Base-by-base conservation (phyloP, 2,888 invertebrate genomes). In the Meiosimyza decipiens region DNA sequence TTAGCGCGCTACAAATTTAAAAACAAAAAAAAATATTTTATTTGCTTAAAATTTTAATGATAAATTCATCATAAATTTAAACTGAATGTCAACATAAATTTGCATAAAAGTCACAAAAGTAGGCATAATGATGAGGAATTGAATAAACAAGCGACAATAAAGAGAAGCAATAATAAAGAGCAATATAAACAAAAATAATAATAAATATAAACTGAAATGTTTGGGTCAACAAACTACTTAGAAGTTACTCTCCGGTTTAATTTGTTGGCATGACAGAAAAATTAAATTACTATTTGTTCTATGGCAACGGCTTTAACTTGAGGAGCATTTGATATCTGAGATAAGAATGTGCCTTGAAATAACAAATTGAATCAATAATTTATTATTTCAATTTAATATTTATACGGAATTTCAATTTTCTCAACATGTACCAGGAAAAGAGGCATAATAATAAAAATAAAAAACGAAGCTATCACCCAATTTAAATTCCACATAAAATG, bases 11-110 rank as follows among this genome's bases (percentile, higher is more conserved):
- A 28, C 9, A 22, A 18, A 11, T 28, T 57, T 12, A 11, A 40
- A 40, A 40, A 40, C 6, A 40, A 6, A 7, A 40, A 7, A 40
- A 7, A 55, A 4, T 11, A 33, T 9, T 33, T 13, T 60, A 4
- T 50, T 50, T 28, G 6, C 3, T 50, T 64, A 18, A 51, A 51
- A 22, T 52, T 50, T 15, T 11, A 11, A 15, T 64, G 22, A 64
- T 13, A 28, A 28, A 40, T 40, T 40, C 40, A 50, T 64, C 51
- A 51, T 52, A 51, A 64, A 64, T 64, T 50, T 15, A 11, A 40
- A 64, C 28, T 64, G 50, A 50, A 50, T 22, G 64, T 64, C 64
- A 64, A 50, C 64, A 51, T 51, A 47, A 64, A 64, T 64, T 64
- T 51, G 64, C 50, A 64, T 64, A 18, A 47, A 22, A 50, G 51